A percentile compares a stretch with the other conserved stretches of the same genome.
Evolutionary conservation across 2,888 invertebrate species (phyloP).

Genomic region (Vanessa cardui): DNA sequence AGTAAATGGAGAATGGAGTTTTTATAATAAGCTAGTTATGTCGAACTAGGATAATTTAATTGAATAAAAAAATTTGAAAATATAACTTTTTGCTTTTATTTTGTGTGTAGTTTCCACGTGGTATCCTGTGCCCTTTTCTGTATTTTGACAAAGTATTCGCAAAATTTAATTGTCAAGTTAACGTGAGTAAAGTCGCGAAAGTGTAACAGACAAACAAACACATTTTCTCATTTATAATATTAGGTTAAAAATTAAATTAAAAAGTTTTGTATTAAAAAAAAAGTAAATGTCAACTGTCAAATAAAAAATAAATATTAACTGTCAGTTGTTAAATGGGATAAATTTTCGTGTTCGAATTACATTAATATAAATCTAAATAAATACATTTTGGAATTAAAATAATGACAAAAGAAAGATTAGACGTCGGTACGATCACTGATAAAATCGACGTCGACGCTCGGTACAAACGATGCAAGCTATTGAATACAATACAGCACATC

Average conservation of each 20-base stretch:
- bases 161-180: too few species aligned
- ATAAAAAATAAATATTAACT: background rate
- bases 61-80: slow-evolving; percentile 31
- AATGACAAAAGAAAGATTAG: slow-evolving; percentile 24
- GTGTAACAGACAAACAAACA: too few species aligned
- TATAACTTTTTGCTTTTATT: background rate
- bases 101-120: background rate
- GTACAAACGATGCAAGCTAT: slow-evolving; percentile 48
- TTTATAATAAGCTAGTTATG: slow-evolving; percentile 27
- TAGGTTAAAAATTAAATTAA: too few species aligned
- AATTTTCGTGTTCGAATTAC: slow-evolving; percentile 1
- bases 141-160: too few species aligned
- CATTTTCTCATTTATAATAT: too few species aligned
- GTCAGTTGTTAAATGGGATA: background rate
- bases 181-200: too few species aligned
- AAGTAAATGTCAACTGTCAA: background rate
- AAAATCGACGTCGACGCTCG: slow-evolving; percentile 37
- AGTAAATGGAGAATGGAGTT: slow-evolving; percentile 13
- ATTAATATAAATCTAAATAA: background rate
- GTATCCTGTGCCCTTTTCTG: too few species aligned
- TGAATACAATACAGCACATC: slow-evolving; percentile 55
- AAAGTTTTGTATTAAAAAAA: background rate
- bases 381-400: too few species aligned
- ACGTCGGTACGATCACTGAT: slow-evolving; percentile 22
- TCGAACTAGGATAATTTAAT: slow-evolving; percentile 35